These are phyloP conservation scores for Drosophila setifemur DNA, from an alignment of 1,140 invertebrate species.

Conservation along the genomic window DNA sequence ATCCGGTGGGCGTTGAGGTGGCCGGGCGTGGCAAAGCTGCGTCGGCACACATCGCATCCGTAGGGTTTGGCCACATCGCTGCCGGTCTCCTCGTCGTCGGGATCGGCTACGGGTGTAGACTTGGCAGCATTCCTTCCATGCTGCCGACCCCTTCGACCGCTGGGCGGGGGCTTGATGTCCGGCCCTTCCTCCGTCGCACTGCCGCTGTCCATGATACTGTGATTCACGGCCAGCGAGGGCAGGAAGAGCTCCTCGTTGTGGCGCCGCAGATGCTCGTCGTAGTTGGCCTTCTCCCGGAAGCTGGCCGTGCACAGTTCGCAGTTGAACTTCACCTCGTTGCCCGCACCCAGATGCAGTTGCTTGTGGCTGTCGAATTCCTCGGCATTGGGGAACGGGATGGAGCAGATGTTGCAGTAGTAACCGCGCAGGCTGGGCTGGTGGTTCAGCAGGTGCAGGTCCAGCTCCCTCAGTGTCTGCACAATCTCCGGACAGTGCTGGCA, in stretches of 20 bases:
- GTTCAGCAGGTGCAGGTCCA: constrained; percentile 65
- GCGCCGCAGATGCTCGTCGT: constrained; percentile 73
- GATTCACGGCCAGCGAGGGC: constrained; percentile 63
- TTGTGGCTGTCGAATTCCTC: constrained; percentile 74
- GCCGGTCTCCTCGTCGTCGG: constrained; percentile 13
- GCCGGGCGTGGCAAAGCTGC: constrained; percentile 57
- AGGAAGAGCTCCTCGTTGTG: constrained; percentile 76
- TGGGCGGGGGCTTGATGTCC: neutral
- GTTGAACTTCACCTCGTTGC: constrained; percentile 63
- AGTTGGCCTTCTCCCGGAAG: constrained; percentile 75
- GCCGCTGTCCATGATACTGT: constrained; percentile 59
- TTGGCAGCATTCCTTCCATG: neutral
- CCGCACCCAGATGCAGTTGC: constrained; percentile 57
- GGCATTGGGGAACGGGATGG: constrained; percentile 55
- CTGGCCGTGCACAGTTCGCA: constrained; percentile 78
- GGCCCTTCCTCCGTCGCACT: neutral
- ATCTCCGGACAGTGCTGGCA: constrained; percentile 70
- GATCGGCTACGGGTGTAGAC: neutral
- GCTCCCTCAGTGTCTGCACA: constrained; percentile 66
- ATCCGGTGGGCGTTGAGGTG: constrained; percentile 69
- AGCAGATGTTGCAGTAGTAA: constrained; percentile 67
- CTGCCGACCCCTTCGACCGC: neutral
- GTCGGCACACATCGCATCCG: constrained; percentile 62
- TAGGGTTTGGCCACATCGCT: constrained; percentile 40
- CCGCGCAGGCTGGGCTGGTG: constrained; percentile 63